Evolutionary conservation across 2,797 vertebrate genomes (phyloP).

Genomic region (Onychomys leucogaster): DNA sequence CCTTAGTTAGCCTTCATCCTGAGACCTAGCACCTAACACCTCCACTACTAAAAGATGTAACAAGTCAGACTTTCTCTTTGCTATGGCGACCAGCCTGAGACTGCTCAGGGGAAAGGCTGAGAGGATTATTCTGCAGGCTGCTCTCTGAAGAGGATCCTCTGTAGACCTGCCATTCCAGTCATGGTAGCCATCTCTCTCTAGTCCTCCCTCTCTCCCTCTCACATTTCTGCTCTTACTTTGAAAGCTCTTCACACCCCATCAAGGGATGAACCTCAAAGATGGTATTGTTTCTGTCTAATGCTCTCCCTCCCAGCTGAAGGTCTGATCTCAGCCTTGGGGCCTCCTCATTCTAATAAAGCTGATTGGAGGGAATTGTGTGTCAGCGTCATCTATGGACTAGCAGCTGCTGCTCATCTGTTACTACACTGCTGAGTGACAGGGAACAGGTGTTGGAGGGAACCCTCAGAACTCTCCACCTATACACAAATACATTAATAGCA

Average conservation of each 20-base stretch:
- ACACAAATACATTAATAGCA: background rate
- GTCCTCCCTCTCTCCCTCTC: background rate
- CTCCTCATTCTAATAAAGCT: background rate
- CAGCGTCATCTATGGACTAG: no score
- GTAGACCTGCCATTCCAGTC: no score
- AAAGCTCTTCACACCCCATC: background rate
- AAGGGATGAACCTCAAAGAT: background rate
- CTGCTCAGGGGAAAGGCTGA: background rate
- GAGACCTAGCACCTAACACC: background rate
- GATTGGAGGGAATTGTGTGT: background rate
- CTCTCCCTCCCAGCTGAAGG: background rate
- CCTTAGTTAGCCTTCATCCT: background rate
- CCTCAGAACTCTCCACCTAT: background rate
- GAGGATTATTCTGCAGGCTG: background rate
- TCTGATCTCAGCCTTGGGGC: background rate
- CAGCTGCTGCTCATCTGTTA: no score
- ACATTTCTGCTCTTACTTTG: no score
- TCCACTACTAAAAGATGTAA: background rate
- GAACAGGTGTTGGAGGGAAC: background rate
- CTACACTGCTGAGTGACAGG: no score
- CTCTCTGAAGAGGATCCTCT: no score
- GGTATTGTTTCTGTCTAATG: background rate
- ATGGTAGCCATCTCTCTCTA: background rate
- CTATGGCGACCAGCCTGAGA: background rate
- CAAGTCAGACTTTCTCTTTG: no score